Evolutionary conservation across 2,113 vertebrate genomes (phyloP).

Genomic region (Sylvietta virens): DNA sequence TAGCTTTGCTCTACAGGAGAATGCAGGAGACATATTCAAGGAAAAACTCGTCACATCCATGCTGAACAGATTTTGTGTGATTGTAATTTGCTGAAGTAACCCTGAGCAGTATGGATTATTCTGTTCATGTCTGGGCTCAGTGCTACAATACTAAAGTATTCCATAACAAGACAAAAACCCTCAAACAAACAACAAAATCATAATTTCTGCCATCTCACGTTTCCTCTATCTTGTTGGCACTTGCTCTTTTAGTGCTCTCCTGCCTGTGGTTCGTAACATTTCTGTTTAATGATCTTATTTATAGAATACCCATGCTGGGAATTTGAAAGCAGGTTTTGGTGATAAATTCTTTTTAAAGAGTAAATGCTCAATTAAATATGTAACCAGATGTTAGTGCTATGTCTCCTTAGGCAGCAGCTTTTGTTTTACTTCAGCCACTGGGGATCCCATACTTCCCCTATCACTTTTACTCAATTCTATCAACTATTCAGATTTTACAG

Average conservation of each 20-base stretch:
- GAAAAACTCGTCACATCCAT: neutral
- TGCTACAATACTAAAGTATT: neutral
- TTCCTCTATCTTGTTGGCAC: neutral
- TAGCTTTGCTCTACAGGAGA: neutral
- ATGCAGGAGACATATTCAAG: neutral
- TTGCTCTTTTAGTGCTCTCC: neutral
- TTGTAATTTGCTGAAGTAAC: neutral
- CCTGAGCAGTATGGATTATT: neutral
- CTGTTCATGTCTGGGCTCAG: neutral
- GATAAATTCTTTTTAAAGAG: conserved; percentile 26
- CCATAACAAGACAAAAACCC: neutral
- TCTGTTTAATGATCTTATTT: conserved; percentile 20
- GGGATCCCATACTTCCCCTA: neutral
- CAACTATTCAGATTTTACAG: neutral
- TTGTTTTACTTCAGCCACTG: neutral
- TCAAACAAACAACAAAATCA: neutral
- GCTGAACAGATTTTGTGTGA: neutral
- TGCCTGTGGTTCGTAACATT: neutral
- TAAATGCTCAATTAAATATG: neutral
- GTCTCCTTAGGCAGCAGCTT: neutral
- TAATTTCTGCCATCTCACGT: neutral
- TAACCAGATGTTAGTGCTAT: neutral
- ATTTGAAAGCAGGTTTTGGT: conserved; percentile 6
- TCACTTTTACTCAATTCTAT: neutral
- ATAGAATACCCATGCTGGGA: neutral